Percentiles rank a stretch among this genome's conserved stretches.
phyloP scores from a whole-genome alignment of 2,113 vertebrate species.

The Beaufortia kweichowensis region DNA sequence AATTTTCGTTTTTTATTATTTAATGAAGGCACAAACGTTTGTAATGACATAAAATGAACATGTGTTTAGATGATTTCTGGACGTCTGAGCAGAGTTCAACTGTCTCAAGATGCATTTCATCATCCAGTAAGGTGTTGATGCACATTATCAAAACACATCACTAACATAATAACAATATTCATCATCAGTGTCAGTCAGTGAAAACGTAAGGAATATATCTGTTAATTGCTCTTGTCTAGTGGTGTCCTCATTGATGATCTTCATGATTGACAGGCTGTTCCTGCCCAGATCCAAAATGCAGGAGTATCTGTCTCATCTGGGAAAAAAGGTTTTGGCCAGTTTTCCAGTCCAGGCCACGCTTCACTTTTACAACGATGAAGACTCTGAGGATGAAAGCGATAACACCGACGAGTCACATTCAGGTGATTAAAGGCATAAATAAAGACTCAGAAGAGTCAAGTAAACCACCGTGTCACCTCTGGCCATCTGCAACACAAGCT shows the following conservation, averaged over 20 bases:
- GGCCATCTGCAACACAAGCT: too few relatives aligned
- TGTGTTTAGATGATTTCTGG: constrained; percentile 9
- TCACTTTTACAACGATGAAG: constrained; percentile 79
- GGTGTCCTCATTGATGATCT: background rate
- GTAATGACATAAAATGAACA: too few relatives aligned
- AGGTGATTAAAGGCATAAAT: too few relatives aligned
- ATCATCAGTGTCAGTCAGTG: background rate
- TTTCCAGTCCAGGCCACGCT: constrained; percentile 83
- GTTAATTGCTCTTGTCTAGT: background rate
- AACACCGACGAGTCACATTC: constrained; percentile 10
- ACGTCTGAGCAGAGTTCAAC: background rate
- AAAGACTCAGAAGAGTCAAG: too few relatives aligned
- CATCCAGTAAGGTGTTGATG: constrained; percentile 79
- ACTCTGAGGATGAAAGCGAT: constrained; percentile 70
- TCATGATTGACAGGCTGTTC: constrained; percentile 70
- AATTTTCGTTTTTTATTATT: too few relatives aligned
- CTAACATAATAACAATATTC: background rate
- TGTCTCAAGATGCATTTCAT: constrained; percentile 74
- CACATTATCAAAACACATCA: background rate
- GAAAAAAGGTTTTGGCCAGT: constrained; percentile 75
- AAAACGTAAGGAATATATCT: too few relatives aligned
- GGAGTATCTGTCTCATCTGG: constrained; percentile 70
- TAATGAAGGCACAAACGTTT: too few relatives aligned
- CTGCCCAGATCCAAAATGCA: constrained; percentile 78
- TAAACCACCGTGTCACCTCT: too few relatives aligned